A percentile compares a stretch with the other conserved stretches of the same genome.
Conservation (phyloP, 2,113 vertebrate species). For the Triplophysa siluroides region DNA sequence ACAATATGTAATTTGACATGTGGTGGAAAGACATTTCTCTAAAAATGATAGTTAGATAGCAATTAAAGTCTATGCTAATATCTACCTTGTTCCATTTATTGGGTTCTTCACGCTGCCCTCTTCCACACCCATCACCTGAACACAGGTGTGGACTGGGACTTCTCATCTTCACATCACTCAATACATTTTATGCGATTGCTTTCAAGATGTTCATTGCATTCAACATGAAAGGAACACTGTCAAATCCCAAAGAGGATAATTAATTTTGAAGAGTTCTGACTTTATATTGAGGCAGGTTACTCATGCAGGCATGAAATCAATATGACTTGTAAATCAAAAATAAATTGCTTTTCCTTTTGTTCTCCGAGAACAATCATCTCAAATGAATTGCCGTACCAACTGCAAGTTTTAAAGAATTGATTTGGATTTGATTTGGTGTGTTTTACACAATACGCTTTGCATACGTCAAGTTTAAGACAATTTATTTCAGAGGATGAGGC, state of each 20-base stretch:
- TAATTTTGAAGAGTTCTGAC: conserved; percentile 60
- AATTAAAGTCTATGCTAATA: not conserved
- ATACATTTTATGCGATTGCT: conserved; percentile 15
- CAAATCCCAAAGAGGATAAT: conserved; percentile 67
- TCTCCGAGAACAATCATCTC: conserved; percentile 66
- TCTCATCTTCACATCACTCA: conserved; percentile 1
- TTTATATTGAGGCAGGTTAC: conserved; percentile 59
- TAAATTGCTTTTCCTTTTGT: conserved; percentile 69
- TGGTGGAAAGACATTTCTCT: too few relatives aligned
- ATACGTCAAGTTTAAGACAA: conserved; percentile 61
- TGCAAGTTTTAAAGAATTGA: conserved; percentile 60
- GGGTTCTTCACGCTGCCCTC: too few relatives aligned
- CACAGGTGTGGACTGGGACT: not conserved
- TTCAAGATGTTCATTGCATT: conserved; percentile 55
- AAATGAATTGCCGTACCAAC: conserved; percentile 61
- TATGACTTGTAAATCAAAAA: conserved; percentile 70
- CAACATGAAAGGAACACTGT: conserved; percentile 59
- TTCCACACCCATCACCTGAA: not conserved
- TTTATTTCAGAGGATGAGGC: conserved; percentile 61
- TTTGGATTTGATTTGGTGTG: conserved; percentile 52
- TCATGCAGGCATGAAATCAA: conserved; percentile 67
- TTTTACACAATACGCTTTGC: conserved; percentile 64
- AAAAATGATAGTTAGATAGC: too few relatives aligned
- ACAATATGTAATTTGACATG: too few relatives aligned
- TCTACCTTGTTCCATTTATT: not conserved